Conservation (phyloP, 1,140 invertebrate genomes). For the Zelostemma sp. region DNA sequence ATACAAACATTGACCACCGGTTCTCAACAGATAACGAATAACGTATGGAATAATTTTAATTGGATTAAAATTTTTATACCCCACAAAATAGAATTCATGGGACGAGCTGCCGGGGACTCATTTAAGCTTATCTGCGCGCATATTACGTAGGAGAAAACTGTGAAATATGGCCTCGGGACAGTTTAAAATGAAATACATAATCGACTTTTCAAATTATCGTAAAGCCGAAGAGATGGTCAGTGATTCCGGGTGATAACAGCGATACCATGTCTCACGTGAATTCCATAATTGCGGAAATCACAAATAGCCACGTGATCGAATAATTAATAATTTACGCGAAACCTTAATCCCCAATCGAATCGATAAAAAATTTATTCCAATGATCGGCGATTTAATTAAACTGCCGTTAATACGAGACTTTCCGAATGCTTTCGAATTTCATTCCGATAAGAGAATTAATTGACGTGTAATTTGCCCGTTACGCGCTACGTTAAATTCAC, state of each 20-base stretch:
- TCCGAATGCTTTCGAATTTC: too few relatives aligned
- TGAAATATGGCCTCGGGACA: conserved; percentile 11
- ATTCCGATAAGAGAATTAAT: too few relatives aligned
- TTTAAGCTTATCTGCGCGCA: conserved; percentile 16
- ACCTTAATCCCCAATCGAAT: too few relatives aligned
- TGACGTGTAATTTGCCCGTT: too few relatives aligned
- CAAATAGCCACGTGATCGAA: neutral
- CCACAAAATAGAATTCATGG: conserved; percentile 21
- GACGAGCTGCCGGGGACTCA: conserved; percentile 6
- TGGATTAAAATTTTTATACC: conserved; percentile 34
- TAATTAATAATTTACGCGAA: too few relatives aligned
- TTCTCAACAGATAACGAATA: conserved; percentile 54
- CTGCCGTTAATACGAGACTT: too few relatives aligned
- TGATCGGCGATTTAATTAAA: too few relatives aligned
- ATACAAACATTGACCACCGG: conserved; percentile 53
- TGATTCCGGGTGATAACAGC: neutral
- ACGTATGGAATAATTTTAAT: conserved; percentile 40
- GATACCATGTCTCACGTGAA: conserved; percentile 7
- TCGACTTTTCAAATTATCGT: conserved; percentile 17
- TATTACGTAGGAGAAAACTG: conserved; percentile 25
- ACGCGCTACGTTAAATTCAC: too few relatives aligned
- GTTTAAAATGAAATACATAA: conserved; percentile 27
- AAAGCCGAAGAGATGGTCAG: conserved; percentile 6
- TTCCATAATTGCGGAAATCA: conserved; percentile 6
- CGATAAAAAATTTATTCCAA: too few relatives aligned